phyloP scores from a whole-genome alignment of 2,888 invertebrate species.

The Hyposoter didymator region DNA sequence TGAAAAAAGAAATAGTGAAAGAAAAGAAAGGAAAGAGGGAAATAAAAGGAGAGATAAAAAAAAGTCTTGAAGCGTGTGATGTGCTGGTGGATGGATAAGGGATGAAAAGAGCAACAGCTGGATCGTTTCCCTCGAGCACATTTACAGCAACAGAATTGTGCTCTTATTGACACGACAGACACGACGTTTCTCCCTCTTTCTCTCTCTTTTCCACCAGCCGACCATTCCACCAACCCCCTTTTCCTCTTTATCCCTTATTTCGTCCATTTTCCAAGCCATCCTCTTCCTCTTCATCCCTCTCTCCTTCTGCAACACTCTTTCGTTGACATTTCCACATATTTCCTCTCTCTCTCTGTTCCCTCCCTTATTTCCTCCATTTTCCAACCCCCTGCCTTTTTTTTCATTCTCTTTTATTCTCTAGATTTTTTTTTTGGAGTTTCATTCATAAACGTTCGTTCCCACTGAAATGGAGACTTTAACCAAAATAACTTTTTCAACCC shows the following conservation, averaged over 20 bases:
- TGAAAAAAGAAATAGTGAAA: conserved; percentile 47
- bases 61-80: conserved; percentile 72
- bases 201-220: conserved; percentile 16
- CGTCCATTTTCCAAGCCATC: neutral
- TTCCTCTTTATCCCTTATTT: conserved; percentile 6
- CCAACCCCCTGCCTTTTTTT: neutral
- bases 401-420: conserved; percentile 34
- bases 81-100: conserved; percentile 32
- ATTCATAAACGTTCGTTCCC: conserved; percentile 53
- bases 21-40: conserved; percentile 8
- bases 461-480: conserved; percentile 82
- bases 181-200: conserved; percentile 63
- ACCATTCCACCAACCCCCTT: neutral
- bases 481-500: conserved; percentile 72
- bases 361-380: neutral
- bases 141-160: conserved; percentile 83
- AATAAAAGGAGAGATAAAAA: conserved; percentile 55
- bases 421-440: conserved; percentile 23
- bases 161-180: conserved; percentile 81
- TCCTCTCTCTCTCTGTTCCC: neutral
- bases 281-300: neutral
- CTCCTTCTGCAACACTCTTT: neutral
- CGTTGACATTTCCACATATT: neutral
- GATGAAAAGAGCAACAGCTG: conserved; percentile 82
- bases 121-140: conserved; percentile 84